Evolutionary conservation across 2,797 vertebrate species (phyloP).

Genomic region (Sylvia borin): DNA sequence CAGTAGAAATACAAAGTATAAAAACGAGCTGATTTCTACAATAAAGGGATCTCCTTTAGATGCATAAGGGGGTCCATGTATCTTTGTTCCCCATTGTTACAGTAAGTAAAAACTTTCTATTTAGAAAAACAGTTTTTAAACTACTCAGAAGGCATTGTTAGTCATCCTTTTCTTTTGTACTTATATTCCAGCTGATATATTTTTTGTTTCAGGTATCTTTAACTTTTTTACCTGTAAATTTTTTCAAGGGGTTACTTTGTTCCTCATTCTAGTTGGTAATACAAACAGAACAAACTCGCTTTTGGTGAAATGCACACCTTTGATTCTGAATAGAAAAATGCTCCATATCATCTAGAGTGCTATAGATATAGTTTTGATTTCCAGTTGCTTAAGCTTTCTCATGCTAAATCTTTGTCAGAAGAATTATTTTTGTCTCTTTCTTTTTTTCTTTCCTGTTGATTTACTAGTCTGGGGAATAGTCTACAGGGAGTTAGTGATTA

Average conservation of each 20-base stretch:
- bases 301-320: neutral
- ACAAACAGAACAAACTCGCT: rapidly evolving
- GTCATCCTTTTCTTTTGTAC: neutral
- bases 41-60: neutral
- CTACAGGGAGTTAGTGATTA: neutral
- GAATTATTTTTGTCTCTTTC: neutral
- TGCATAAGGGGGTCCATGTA: neutral
- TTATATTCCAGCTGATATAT: neutral
- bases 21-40: neutral
- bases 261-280: neutral
- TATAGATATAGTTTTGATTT: neutral
- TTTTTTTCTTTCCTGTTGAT: neutral
- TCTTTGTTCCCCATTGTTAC: neutral
- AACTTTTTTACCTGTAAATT: neutral
- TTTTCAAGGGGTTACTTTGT: neutral
- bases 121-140: neutral
- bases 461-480: neutral
- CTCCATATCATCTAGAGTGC: neutral
- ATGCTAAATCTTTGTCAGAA: neutral
- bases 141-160: neutral
- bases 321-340: neutral
- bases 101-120: neutral
- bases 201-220: neutral
- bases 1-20: neutral
- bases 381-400: neutral